These are phyloP conservation scores for Diuraphis noxia DNA, from an alignment of 1,140 invertebrate species.

Conservation along the genomic window DNA sequence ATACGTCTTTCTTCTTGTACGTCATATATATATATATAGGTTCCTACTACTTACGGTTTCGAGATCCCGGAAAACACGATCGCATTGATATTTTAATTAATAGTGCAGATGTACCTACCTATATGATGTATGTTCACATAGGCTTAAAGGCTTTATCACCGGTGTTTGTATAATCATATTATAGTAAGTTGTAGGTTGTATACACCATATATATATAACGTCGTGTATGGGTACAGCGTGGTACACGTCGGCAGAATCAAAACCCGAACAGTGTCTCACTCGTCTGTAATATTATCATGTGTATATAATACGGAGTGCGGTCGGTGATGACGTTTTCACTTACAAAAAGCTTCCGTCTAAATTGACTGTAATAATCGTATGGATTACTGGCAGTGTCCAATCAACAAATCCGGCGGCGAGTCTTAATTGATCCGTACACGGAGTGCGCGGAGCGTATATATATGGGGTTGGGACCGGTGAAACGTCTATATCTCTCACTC, in stretches of 20 bases:
- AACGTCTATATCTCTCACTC: neutral
- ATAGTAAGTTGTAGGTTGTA: no score
- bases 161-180: no score
- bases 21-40: no score
- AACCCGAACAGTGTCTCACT: neutral
- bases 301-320: neutral
- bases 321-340: neutral
- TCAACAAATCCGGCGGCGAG: constrained; percentile 31
- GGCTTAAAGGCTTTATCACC: no score
- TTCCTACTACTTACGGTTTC: no score
- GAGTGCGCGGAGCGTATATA: neutral
- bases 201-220: no score
- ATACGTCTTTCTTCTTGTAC: no score
- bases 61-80: no score
- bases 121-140: no score
- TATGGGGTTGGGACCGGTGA: neutral
- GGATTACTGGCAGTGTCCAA: constrained; percentile 19
- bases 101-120: no score
- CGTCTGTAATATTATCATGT: neutral
- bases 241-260: neutral
- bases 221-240: no score
- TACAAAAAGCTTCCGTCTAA: constrained; percentile 24
- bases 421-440: constrained; percentile 42
- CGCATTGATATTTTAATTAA: no score
- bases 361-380: constrained; percentile 36